phyloP scores from a whole-genome alignment of 2,888 invertebrate species.

The Theodoxus fluviatilis region DNA sequence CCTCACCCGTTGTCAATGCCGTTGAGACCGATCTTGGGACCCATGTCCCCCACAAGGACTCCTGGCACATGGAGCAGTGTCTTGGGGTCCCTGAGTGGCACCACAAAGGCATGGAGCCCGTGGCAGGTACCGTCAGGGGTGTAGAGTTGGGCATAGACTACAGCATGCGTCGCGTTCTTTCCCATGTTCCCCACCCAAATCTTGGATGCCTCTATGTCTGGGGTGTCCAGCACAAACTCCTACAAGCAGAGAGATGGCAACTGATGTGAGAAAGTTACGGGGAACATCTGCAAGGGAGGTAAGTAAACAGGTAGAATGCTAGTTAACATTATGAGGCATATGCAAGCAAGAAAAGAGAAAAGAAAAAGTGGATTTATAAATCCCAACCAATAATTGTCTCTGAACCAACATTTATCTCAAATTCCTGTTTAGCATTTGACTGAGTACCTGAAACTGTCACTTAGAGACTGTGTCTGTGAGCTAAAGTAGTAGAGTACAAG shows the following conservation, averaged over 20 bases:
- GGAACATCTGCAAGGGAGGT: not conserved
- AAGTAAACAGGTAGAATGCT: no score
- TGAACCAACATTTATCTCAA: no score
- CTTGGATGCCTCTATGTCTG: constrained; percentile 81
- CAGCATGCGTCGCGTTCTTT: constrained; percentile 80
- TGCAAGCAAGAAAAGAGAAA: not conserved
- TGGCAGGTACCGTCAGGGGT: constrained; percentile 82
- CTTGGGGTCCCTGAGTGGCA: constrained; percentile 72
- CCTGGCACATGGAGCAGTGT: constrained; percentile 71
- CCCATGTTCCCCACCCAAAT: constrained; percentile 85
- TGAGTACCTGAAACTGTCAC: no score
- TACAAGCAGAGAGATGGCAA: constrained; percentile 37
- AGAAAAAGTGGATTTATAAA: no score
- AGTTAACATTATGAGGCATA: not conserved
- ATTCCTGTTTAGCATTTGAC: no score
- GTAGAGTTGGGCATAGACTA: constrained; percentile 87
- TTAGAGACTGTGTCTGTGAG: not conserved
- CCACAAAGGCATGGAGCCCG: constrained; percentile 88
- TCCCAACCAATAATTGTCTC: no score
- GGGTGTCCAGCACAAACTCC: constrained; percentile 78
- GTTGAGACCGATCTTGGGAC: constrained; percentile 88
- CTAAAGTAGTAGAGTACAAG: not conserved
- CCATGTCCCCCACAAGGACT: constrained; percentile 88
- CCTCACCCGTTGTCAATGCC: constrained; percentile 90
- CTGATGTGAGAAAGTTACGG: no score